phyloP scores from a whole-genome alignment of 2,113 vertebrate genomes.

The Corydoras maculifer region DNA sequence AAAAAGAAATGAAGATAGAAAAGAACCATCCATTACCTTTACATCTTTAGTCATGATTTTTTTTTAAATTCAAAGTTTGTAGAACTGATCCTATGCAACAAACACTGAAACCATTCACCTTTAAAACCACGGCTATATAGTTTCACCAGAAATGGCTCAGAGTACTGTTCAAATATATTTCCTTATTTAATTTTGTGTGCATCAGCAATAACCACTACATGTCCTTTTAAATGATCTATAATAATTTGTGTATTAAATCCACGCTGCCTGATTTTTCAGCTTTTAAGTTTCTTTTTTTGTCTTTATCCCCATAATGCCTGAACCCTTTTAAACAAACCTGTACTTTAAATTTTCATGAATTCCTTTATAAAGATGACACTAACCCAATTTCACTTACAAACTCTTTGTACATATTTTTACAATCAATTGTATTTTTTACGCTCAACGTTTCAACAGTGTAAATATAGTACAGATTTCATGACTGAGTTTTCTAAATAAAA shows the following conservation, averaged over 20 bases:
- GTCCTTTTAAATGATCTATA: not conserved
- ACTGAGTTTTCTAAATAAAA: slow-evolving; percentile 28
- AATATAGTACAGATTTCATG: not conserved
- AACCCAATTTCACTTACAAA: not conserved
- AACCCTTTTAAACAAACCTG: no score
- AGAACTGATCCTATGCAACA: no score
- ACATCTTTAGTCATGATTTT: not conserved
- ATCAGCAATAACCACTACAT: slow-evolving; percentile 10
- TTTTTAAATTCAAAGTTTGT: slow-evolving; percentile 6
- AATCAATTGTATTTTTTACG: slow-evolving; percentile 4
- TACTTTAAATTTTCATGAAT: no score
- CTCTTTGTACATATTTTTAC: slow-evolving; percentile 8
- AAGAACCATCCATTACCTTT: slow-evolving; percentile 15
- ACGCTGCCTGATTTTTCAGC: not conserved
- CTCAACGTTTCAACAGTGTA: slow-evolving; percentile 3
- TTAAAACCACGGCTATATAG: not conserved
- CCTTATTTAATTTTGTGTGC: not conserved
- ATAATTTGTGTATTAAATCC: not conserved
- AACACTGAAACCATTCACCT: not conserved
- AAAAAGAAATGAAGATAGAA: slow-evolving; percentile 1
- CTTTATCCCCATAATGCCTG: no score
- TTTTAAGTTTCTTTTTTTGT: no score
- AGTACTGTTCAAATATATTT: no score
- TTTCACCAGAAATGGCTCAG: not conserved
- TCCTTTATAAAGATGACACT: not conserved